phyloP scores from a whole-genome alignment of 2,113 vertebrate species.

The Piprites chloris region DNA sequence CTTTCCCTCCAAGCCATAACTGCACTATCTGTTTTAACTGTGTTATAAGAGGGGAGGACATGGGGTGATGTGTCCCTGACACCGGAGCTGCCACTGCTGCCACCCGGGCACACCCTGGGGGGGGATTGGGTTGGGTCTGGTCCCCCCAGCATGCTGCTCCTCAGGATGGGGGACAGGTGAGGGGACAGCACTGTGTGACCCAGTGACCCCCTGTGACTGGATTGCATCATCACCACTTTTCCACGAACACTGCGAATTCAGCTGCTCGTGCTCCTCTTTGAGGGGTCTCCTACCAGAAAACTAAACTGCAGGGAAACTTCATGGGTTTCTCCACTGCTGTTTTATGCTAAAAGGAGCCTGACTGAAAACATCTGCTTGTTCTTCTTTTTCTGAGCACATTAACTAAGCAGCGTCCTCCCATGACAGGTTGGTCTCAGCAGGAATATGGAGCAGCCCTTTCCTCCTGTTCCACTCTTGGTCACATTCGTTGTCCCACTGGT shows the following conservation, averaged over 20 bases:
- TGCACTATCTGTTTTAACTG: not conserved
- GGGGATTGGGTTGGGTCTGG: accelerated
- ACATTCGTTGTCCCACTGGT: accelerated
- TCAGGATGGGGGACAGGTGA: not conserved
- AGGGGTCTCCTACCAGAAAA: not conserved
- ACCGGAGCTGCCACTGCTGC: not conserved
- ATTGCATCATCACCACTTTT: accelerated
- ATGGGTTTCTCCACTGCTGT: not conserved
- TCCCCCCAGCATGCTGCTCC: not conserved
- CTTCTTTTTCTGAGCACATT: not conserved
- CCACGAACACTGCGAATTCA: accelerated
- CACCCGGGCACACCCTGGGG: accelerated
- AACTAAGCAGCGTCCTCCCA: not conserved
- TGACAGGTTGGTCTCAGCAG: not conserved
- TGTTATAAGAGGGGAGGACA: accelerated
- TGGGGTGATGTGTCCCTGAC: accelerated
- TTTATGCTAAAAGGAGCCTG: not conserved
- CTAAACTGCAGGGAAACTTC: not conserved
- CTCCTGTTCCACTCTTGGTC: not conserved
- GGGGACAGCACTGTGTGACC: not conserved
- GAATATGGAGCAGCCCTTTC: not conserved
- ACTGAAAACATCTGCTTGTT: not conserved
- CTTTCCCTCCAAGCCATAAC: not conserved
- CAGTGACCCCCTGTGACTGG: not conserved
- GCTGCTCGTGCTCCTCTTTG: not conserved